Percentiles rank a stretch among this genome's conserved stretches.
phyloP scores from a whole-genome alignment of 2,888 invertebrate species.

The Lordiphosa andalusiaca region DNA sequence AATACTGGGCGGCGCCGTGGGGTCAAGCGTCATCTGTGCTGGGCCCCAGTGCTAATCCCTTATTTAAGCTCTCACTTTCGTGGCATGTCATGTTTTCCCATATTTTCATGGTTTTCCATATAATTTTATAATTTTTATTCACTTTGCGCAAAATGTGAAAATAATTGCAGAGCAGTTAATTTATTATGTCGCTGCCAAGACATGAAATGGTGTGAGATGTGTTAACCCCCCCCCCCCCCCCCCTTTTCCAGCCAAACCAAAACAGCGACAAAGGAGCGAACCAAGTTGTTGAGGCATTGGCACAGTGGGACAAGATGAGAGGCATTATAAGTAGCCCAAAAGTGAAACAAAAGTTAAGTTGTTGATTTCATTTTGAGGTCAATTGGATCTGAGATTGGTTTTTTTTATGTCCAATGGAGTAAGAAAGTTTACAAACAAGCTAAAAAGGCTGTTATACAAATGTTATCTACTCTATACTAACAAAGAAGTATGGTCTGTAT shows the following conservation, averaged over 20 bases:
- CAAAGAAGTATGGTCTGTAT: too few species aligned
- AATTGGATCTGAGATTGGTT: too few species aligned
- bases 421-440: too few species aligned
- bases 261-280: conserved; percentile 3
- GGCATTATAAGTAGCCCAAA: too few species aligned
- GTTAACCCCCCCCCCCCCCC: conserved; percentile 21
- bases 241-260: not conserved
- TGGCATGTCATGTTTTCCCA: conserved; percentile 5
- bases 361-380: too few species aligned
- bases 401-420: too few species aligned
- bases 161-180: conserved; percentile 73
- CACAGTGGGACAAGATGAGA: conserved; percentile 14
- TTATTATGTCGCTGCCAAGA: conserved; percentile 72
- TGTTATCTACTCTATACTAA: too few species aligned
- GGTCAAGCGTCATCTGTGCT: conserved; percentile 40
- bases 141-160: conserved; percentile 71
- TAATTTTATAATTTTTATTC: conserved; percentile 68
- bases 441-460: too few species aligned
- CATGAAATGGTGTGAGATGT: conserved; percentile 52
- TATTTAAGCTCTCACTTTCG: conserved; percentile 58
- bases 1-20: conserved; percentile 10
- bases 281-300: not conserved
- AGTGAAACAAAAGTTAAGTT: too few species aligned
- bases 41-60: conserved; percentile 45
- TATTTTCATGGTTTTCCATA: conserved; percentile 42